These are phyloP conservation scores for Polydrusus cervinus DNA, from an alignment of 2,888 invertebrate species.

Conservation along the genomic window DNA sequence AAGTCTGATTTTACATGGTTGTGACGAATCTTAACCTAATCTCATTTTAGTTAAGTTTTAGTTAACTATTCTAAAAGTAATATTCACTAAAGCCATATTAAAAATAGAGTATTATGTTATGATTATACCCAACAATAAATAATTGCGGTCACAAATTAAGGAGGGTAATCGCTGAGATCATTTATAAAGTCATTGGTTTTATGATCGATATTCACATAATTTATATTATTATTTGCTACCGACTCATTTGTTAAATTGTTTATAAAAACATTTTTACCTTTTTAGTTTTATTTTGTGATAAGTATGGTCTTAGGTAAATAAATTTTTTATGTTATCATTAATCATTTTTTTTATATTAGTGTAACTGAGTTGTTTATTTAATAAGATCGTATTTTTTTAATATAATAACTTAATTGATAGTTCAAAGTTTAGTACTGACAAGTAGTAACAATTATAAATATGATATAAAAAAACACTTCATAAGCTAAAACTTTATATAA, in stretches of 20 bases:
- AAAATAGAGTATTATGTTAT: slow-evolving; percentile 17
- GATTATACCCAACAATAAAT: slow-evolving; percentile 8
- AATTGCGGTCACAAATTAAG: slow-evolving; percentile 33
- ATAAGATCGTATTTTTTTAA: not conserved
- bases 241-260: slow-evolving; percentile 31
- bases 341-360: slow-evolving; percentile 16
- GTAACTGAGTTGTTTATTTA: not conserved
- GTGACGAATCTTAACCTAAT: too few relatives aligned
- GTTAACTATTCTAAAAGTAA: too few relatives aligned
- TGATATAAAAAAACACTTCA: too few relatives aligned
- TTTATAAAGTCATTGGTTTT: slow-evolving; percentile 22
- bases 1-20: too few relatives aligned
- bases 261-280: slow-evolving; percentile 13
- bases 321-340: slow-evolving; percentile 12
- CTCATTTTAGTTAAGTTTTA: too few relatives aligned
- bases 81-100: not conserved
- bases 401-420: slow-evolving; percentile 1
- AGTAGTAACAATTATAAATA: too few relatives aligned
- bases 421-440: not conserved
- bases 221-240: slow-evolving; percentile 39
- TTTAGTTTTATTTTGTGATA: slow-evolving; percentile 17
- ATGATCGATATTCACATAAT: slow-evolving; percentile 37
- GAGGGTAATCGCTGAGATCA: slow-evolving; percentile 26
- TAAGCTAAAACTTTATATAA: too few relatives aligned
- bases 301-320: slow-evolving; percentile 23